A percentile compares a stretch with the other conserved stretches of the same genome.
phyloP scores from a whole-genome alignment of 1,140 invertebrate genomes.

The Euwallacea similis region DNA sequence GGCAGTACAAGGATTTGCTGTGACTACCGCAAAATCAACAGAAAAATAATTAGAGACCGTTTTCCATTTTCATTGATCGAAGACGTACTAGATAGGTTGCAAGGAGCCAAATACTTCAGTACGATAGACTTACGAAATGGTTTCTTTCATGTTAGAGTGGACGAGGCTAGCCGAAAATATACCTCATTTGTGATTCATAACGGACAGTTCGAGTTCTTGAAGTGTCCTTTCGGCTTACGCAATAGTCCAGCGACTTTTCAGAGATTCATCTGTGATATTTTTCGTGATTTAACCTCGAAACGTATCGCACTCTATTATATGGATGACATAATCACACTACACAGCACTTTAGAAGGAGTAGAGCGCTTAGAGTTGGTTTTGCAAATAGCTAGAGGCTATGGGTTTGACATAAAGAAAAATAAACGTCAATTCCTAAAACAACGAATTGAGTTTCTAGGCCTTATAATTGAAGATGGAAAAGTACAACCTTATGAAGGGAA shows the following conservation, averaged over 20 bases:
- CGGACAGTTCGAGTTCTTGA: slow-evolving; percentile 53
- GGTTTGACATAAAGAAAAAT: slow-evolving; percentile 51
- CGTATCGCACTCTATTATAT: slow-evolving; percentile 39
- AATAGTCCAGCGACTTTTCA: slow-evolving; percentile 39
- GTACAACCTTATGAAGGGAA: slow-evolving; percentile 47
- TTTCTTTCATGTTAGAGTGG: slow-evolving; percentile 47
- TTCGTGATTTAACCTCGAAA: slow-evolving; percentile 44
- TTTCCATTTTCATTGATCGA: slow-evolving; percentile 47
- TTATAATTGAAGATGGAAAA: slow-evolving; percentile 30
- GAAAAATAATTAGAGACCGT: slow-evolving; percentile 45
- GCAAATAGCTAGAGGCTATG: slow-evolving; percentile 44
- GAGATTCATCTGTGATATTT: slow-evolving; percentile 38
- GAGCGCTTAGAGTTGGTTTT: not conserved
- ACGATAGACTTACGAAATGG: slow-evolving; percentile 50
- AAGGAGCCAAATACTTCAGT: slow-evolving; percentile 40
- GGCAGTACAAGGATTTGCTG: slow-evolving; percentile 54
- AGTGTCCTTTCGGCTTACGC: slow-evolving; percentile 52
- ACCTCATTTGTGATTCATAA: slow-evolving; percentile 42
- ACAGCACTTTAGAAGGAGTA: slow-evolving; percentile 10
- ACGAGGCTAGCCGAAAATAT: slow-evolving; percentile 43
- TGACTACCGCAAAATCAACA: slow-evolving; percentile 58
- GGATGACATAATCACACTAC: slow-evolving; percentile 44
- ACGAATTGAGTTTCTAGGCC: slow-evolving; percentile 35
- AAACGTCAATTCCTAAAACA: slow-evolving; percentile 43
- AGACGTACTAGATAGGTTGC: slow-evolving; percentile 40